Percentiles rank a stretch among this genome's conserved stretches.
phyloP scores from a whole-genome alignment of 2,888 invertebrate species.

The Myathropa florea region DNA sequence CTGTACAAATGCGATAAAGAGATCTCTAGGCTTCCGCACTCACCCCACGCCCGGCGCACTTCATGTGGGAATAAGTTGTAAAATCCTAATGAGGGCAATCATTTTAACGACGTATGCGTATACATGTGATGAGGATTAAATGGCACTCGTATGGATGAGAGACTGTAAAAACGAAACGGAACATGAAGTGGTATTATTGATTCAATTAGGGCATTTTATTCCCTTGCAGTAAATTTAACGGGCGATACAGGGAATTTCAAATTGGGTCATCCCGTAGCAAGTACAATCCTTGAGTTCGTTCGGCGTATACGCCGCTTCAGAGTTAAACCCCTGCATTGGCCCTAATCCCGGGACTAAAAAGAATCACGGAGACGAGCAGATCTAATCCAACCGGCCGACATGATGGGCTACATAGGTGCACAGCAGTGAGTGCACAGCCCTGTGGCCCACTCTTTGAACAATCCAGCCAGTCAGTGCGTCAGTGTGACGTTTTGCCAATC shows the following conservation, averaged over 20 bases:
- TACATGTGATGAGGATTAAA: slow-evolving; percentile 31
- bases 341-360: not conserved
- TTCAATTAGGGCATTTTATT: slow-evolving; percentile 50
- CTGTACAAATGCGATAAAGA: slow-evolving; percentile 67
- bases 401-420: slow-evolving; percentile 8
- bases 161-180: slow-evolving; percentile 26
- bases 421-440: not conserved
- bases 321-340: not conserved
- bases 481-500: slow-evolving; percentile 26
- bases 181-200: slow-evolving; percentile 53
- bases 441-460: slow-evolving; percentile 43
- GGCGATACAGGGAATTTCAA: not conserved
- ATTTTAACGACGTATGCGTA: slow-evolving; percentile 58
- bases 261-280: not conserved
- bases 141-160: slow-evolving; percentile 35
- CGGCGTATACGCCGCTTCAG: not conserved
- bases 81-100: slow-evolving; percentile 57
- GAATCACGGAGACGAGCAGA: not conserved
- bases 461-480: slow-evolving; percentile 33
- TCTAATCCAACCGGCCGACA: slow-evolving; percentile 6
- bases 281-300: not conserved
- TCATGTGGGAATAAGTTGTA: slow-evolving; percentile 59
- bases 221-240: slow-evolving; percentile 2
- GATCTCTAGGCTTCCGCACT: slow-evolving; percentile 22
- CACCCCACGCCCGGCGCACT: slow-evolving; percentile 10